A percentile compares a stretch with the other conserved stretches of the same genome.
Conservation (phyloP, 2,888 invertebrate species). For the Apamea epomidion region DNA sequence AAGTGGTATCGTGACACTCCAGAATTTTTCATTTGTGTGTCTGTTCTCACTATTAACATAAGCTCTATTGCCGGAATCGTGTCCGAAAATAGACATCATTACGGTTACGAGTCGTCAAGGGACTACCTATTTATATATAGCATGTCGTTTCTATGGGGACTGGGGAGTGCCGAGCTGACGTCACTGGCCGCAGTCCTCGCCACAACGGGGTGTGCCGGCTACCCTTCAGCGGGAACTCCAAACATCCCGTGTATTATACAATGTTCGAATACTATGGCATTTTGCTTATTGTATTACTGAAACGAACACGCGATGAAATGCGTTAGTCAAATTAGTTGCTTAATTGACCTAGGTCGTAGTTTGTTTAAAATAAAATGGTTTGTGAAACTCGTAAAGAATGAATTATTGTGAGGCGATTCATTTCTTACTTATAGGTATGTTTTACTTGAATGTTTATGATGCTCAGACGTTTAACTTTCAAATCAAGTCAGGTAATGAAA, state of each 20-base stretch:
- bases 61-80: conserved; percentile 44
- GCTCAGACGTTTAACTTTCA: conserved; percentile 4
- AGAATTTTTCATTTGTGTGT: not conserved
- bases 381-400: conserved; percentile 22
- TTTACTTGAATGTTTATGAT: conserved; percentile 9
- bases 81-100: conserved; percentile 65
- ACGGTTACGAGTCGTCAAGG: conserved; percentile 51
- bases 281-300: conserved; percentile 36
- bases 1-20: not conserved
- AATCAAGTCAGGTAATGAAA: conserved; percentile 6
- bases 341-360: conserved; percentile 31
- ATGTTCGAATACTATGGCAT: conserved; percentile 45
- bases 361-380: conserved; percentile 40
- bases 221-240: conserved; percentile 73
- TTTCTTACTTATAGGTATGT: conserved; percentile 1
- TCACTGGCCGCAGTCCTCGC: conserved; percentile 77
- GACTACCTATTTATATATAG: conserved; percentile 59
- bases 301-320: conserved; percentile 55
- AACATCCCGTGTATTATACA: conserved; percentile 51
- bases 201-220: conserved; percentile 78
- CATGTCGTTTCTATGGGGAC: conserved; percentile 60
- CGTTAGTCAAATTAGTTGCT: conserved; percentile 45
- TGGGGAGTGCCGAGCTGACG: conserved; percentile 82
- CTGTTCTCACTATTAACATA: not conserved
- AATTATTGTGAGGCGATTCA: conserved; percentile 6